phyloP scores from a whole-genome alignment of 2,888 invertebrate genomes.

The Gari tellinella region DNA sequence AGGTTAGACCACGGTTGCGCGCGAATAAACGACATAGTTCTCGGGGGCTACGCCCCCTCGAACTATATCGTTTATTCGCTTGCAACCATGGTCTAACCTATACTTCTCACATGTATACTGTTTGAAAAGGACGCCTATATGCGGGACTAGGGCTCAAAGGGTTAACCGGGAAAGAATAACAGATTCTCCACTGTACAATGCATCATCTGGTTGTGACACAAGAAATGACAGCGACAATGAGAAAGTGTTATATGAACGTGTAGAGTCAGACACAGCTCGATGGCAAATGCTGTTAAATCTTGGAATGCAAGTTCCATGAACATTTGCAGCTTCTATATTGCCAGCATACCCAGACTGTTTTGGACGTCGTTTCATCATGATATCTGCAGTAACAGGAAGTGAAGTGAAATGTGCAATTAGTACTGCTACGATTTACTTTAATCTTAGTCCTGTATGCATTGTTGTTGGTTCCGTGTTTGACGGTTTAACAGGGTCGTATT shows the following conservation, averaged over 20 bases:
- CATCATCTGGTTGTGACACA: conserved; percentile 5
- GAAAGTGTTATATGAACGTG: conserved; percentile 15
- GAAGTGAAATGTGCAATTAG: conserved; percentile 24
- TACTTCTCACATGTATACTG: too few species aligned
- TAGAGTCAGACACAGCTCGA: conserved; percentile 35
- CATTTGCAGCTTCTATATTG: conserved; percentile 24
- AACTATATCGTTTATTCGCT: too few species aligned
- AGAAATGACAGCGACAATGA: conserved; percentile 22
- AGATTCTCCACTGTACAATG: too few species aligned
- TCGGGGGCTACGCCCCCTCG: too few species aligned
- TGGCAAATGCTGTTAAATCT: conserved; percentile 42
- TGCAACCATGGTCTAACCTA: too few species aligned
- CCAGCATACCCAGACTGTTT: conserved; percentile 56
- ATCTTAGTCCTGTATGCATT: conserved; percentile 44
- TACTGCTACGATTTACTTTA: conserved; percentile 50
- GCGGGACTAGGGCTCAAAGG: too few species aligned
- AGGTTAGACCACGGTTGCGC: too few species aligned
- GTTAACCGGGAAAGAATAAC: too few species aligned
- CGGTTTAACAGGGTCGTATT: conserved; percentile 41
- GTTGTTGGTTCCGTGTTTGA: conserved; percentile 44
- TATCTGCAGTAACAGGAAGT: conserved; percentile 38
- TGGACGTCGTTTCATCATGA: conserved; percentile 58
- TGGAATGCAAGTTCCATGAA: conserved; percentile 25
- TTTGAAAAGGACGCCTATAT: too few species aligned
- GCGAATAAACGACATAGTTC: too few species aligned